Percentiles rank a stretch among this genome's conserved stretches.
Evolutionary conservation across 2,888 invertebrate genomes (phyloP).

Genomic region (Acrobasis suavella): DNA sequence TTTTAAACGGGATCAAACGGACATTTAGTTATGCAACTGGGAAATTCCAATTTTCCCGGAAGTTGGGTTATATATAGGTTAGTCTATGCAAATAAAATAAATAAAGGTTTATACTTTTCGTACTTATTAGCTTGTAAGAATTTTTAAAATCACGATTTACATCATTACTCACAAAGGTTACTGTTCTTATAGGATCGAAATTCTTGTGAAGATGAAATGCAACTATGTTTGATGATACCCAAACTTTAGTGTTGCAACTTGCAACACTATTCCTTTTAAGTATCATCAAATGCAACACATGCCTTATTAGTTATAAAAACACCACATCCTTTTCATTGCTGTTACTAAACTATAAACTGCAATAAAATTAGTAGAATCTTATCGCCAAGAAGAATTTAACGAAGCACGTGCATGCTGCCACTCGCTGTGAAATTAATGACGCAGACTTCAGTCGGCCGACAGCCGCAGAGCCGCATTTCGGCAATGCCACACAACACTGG

Average conservation of each 20-base stretch:
- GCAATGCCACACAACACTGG: conserved; percentile 37
- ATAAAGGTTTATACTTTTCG: background rate
- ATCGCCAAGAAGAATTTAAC: conserved; percentile 47
- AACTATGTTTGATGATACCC: too few relatives aligned
- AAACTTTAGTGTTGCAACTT: background rate
- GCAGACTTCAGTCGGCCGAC: conserved; percentile 47
- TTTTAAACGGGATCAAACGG: background rate
- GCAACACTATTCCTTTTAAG: too few relatives aligned
- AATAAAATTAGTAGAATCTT: conserved; percentile 41
- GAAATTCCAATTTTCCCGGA: background rate
- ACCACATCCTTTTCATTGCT: background rate
- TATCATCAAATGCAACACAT: too few relatives aligned
- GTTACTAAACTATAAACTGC: background rate
- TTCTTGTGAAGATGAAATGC: too few relatives aligned
- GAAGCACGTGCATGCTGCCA: conserved; percentile 39
- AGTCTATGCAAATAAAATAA: background rate
- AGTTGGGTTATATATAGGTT: background rate
- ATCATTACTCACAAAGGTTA: too few relatives aligned
- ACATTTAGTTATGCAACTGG: background rate
- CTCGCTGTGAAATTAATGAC: conserved; percentile 35
- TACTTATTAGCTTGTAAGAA: too few relatives aligned
- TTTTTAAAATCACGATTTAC: too few relatives aligned
- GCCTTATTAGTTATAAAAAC: background rate
- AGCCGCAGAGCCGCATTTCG: conserved; percentile 43
- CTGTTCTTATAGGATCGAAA: too few relatives aligned